These are phyloP conservation scores for Dicycla oo DNA, from an alignment of 2,888 invertebrate species.

Conservation along the genomic window DNA sequence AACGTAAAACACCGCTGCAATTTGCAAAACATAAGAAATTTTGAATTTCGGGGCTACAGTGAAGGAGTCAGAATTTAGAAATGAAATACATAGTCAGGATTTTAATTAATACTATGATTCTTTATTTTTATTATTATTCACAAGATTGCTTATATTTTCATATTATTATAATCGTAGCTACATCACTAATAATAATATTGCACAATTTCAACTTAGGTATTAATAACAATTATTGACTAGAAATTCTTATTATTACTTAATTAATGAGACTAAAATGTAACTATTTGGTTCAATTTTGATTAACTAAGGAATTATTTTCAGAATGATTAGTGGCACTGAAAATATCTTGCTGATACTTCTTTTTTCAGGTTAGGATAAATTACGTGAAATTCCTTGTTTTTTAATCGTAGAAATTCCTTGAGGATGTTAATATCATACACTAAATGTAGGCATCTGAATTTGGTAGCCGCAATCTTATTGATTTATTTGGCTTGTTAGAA, in stretches of 20 bases:
- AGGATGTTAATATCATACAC: neutral
- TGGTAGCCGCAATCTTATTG: neutral
- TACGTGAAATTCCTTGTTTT: neutral
- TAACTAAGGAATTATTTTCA: slow-evolving; percentile 8
- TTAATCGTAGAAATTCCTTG: neutral
- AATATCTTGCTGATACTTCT: neutral
- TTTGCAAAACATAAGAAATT: neutral
- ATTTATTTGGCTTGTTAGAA: neutral
- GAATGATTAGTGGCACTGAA: slow-evolving; percentile 1
- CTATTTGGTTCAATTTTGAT: slow-evolving; percentile 28
- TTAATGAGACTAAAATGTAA: slow-evolving; percentile 1
- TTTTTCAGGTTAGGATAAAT: neutral
- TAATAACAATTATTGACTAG: slow-evolving; percentile 42
- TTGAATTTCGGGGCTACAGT: neutral
- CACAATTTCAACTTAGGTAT: slow-evolving; percentile 56
- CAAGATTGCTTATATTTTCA: slow-evolving; percentile 67
- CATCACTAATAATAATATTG: slow-evolving; percentile 63
- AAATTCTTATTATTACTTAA: slow-evolving; percentile 32
- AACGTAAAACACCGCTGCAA: too few species aligned
- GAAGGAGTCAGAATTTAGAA: neutral
- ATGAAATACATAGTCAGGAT: slow-evolving; percentile 23
- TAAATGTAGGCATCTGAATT: neutral
- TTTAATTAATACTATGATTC: too few species aligned
- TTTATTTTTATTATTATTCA: slow-evolving; percentile 58
- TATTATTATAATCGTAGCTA: slow-evolving; percentile 41